Percentiles rank a stretch among this genome's conserved stretches.
phyloP scores from a whole-genome alignment of 2,888 invertebrate species.

The Fragum sueziense region DNA sequence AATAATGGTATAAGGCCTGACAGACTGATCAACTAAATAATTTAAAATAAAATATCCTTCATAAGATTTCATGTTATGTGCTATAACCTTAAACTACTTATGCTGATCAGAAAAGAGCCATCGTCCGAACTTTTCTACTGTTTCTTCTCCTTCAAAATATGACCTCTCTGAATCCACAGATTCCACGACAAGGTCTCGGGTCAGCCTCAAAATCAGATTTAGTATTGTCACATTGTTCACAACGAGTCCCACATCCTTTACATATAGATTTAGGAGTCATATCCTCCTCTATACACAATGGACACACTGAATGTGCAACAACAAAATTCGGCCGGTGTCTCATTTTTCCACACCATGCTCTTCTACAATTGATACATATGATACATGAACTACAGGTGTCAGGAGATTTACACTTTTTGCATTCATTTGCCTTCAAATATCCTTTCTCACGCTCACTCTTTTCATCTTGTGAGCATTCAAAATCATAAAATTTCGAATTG shows the following conservation, averaged over 20 bases:
- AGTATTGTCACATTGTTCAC: slow-evolving; percentile 18
- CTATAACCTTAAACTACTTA: slow-evolving; percentile 41
- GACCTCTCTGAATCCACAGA: slow-evolving; percentile 46
- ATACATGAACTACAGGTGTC: neutral
- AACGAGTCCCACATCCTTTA: slow-evolving; percentile 27
- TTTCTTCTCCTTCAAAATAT: slow-evolving; percentile 42
- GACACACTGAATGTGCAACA: slow-evolving; percentile 33
- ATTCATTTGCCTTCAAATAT: too few relatives aligned
- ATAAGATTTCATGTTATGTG: slow-evolving; percentile 49
- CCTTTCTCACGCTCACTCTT: slow-evolving; percentile 4
- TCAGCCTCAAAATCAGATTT: slow-evolving; percentile 31
- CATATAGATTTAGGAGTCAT: slow-evolving; percentile 33
- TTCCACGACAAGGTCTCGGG: slow-evolving; percentile 40
- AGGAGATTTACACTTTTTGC: too few relatives aligned
- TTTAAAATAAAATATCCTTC: slow-evolving; percentile 50
- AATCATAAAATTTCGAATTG: slow-evolving; percentile 36
- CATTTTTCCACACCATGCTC: slow-evolving; percentile 28
- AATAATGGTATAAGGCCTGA: slow-evolving; percentile 16
- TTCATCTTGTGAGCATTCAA: slow-evolving; percentile 32
- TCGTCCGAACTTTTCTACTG: slow-evolving; percentile 27
- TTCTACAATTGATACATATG: slow-evolving; percentile 25
- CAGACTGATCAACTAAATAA: slow-evolving; percentile 40
- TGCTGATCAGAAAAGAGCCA: slow-evolving; percentile 41
- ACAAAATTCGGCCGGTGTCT: slow-evolving; percentile 39
- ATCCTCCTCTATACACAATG: slow-evolving; percentile 17